These are phyloP conservation scores for Caenorhabditis tropicalis DNA, from an alignment of 1,140 invertebrate genomes.

Conservation along the genomic window DNA sequence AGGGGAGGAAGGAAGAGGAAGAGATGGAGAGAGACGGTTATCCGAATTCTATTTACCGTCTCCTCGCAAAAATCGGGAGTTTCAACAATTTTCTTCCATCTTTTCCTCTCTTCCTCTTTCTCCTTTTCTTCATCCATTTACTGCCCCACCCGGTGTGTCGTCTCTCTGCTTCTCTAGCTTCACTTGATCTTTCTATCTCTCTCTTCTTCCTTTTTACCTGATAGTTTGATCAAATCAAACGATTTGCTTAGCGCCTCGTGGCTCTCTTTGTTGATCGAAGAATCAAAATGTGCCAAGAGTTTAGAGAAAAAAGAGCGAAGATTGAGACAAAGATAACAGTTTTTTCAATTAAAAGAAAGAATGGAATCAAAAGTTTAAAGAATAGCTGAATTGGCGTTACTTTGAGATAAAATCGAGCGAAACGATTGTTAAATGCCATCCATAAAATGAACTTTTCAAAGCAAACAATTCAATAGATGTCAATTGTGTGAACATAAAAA, in stretches of 20 bases:
- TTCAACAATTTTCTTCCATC: conserved; percentile 13
- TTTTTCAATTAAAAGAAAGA: no score
- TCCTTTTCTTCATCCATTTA: neutral
- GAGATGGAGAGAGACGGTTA: neutral
- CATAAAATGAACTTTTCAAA: neutral
- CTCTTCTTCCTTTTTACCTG: neutral
- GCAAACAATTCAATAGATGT: neutral
- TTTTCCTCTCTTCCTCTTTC: neutral
- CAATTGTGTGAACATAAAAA: no score
- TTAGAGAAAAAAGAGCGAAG: neutral
- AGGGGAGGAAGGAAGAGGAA: neutral
- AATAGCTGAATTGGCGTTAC: no score
- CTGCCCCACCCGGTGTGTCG: neutral
- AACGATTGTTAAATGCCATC: neutral
- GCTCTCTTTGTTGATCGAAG: conserved; percentile 3
- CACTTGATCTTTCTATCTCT: conserved; percentile 12
- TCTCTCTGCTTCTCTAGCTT: neutral
- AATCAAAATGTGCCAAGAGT: neutral
- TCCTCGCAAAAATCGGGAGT: conserved; percentile 24
- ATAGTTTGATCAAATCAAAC: conserved; percentile 27
- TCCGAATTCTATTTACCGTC: conserved; percentile 1
- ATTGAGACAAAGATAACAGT: neutral
- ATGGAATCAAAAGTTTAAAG: no score
- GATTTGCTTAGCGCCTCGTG: neutral
- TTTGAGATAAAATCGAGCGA: no score